These are phyloP conservation scores for Strix uralensis DNA, from an alignment of 2,113 vertebrate species.

Conservation along the genomic window DNA sequence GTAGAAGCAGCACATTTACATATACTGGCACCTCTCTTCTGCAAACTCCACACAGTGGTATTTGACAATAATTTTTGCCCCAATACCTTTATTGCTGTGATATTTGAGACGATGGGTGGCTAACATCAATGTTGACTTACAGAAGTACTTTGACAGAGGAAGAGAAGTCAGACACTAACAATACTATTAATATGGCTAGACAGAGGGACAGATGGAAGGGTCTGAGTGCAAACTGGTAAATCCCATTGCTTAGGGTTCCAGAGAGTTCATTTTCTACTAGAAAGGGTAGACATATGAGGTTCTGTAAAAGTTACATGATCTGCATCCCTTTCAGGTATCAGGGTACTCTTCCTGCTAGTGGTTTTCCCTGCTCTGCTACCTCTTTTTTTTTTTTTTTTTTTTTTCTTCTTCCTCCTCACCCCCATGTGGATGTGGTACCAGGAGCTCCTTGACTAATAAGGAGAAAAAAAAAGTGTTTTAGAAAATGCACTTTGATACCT, in stretches of 20 bases:
- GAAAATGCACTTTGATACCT: background rate
- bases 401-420: too few species aligned
- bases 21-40: background rate
- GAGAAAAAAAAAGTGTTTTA: background rate
- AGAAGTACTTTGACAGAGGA: background rate
- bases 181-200: background rate
- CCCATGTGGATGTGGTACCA: background rate
- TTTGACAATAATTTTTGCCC: background rate
- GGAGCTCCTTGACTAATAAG: background rate
- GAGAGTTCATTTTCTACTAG: background rate
- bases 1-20: background rate
- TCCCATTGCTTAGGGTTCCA: background rate
- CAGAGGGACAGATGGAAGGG: background rate
- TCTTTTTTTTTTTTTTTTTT: too few species aligned
- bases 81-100: background rate
- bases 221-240: background rate
- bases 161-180: background rate
- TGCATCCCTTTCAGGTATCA: background rate
- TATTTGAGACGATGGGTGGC: background rate
- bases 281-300: background rate
- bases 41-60: background rate
- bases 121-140: background rate
- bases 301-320: background rate
- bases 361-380: background rate
- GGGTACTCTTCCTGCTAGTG: background rate